A percentile compares a stretch with the other conserved stretches of the same genome.
phyloP scores from a whole-genome alignment of 30 jellyfish, hydroid and myxozoan genomes.

The Nemopilema nomurai region DNA sequence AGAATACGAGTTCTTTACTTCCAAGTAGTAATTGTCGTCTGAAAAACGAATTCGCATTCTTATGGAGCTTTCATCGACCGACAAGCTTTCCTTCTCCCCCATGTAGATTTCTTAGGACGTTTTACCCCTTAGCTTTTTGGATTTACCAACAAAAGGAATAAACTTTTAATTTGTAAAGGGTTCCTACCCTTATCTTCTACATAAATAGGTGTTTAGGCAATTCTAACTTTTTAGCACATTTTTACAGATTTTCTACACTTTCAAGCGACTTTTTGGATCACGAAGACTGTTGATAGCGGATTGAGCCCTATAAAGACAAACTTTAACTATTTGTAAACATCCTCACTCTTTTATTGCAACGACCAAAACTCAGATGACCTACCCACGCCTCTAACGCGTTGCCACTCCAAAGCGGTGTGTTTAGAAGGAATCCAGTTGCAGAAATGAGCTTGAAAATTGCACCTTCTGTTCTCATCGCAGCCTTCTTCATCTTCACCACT shows the following conservation, averaged over 20 bases:
- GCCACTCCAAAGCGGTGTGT: constrained; percentile 30
- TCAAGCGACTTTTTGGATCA: too few species aligned
- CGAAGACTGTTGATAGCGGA: too few species aligned
- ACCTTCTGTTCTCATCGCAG: constrained; percentile 42
- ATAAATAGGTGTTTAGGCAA: too few species aligned
- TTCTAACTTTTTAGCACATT: too few species aligned
- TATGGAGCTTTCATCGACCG: too few species aligned
- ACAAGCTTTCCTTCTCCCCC: neutral
- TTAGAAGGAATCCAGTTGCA: constrained; percentile 53
- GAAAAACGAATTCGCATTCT: neutral
- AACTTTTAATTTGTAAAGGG: too few species aligned
- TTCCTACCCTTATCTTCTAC: too few species aligned
- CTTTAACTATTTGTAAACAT: neutral
- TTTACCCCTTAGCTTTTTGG: neutral
- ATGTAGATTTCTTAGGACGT: neutral
- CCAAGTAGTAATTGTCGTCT: neutral
- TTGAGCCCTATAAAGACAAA: neutral
- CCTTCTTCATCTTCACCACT: constrained; percentile 66
- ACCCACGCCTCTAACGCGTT: constrained; percentile 6
- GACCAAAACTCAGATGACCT: neutral
- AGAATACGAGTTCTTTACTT: neutral
- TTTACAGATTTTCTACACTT: too few species aligned
- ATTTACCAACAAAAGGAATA: too few species aligned
- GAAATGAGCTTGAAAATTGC: constrained; percentile 35
- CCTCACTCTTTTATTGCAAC: neutral